These are phyloP conservation scores for Rhynchotus rufescens DNA, from an alignment of 2,797 vertebrate species.

Conservation along the genomic window DNA sequence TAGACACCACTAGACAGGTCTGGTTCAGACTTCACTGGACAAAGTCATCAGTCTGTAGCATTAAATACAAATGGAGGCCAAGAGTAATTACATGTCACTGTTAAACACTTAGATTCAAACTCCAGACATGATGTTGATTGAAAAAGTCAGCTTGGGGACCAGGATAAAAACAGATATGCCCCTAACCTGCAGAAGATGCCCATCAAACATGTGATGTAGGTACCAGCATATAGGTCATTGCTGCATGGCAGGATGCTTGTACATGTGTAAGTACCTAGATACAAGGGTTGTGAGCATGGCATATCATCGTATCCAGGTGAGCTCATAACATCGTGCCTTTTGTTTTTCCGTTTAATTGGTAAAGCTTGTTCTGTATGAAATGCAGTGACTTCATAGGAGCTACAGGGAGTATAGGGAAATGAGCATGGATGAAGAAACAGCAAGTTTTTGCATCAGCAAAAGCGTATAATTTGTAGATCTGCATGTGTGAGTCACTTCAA, in stretches of 20 bases:
- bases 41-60: neutral
- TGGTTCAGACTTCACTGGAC: neutral
- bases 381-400: rapidly evolving
- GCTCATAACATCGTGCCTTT: rapidly evolving
- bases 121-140: neutral
- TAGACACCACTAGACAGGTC: neutral
- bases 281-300: neutral
- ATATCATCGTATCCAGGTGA: neutral
- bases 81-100: neutral
- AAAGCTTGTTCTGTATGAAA: neutral
- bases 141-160: neutral
- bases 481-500: neutral
- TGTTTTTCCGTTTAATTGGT: neutral
- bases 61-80: neutral
- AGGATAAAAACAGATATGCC: neutral
- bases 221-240: neutral
- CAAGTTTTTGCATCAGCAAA: neutral
- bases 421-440: neutral
- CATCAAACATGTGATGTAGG: neutral
- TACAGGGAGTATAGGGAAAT: neutral
- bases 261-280: neutral
- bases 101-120: neutral
- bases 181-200: neutral
- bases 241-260: neutral
- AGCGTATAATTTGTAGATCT: neutral